A percentile compares a stretch with the other conserved stretches of the same genome.
phyloP scores from a whole-genome alignment of 2,113 vertebrate species.

The Equus quagga region DNA sequence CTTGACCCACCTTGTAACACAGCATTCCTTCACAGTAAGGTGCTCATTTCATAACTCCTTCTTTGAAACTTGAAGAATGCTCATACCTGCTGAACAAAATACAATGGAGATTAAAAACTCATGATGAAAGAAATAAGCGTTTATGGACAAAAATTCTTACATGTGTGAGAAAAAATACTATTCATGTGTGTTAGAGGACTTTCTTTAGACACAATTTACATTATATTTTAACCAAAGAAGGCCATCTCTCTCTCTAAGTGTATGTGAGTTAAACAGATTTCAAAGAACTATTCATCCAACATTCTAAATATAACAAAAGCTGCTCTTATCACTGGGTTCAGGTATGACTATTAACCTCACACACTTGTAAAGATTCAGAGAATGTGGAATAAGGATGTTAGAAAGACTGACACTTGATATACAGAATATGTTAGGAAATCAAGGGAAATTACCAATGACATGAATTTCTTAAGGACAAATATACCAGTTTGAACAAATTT shows the following conservation, averaged over 20 bases:
- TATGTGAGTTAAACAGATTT: background rate
- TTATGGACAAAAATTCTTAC: background rate
- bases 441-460: background rate
- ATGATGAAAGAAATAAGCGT: background rate
- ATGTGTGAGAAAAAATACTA: background rate
- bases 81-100: background rate
- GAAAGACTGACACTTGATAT: background rate
- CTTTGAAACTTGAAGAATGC: conserved; percentile 33
- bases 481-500: background rate
- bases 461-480: background rate
- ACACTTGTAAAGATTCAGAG: background rate
- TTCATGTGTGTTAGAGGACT: background rate
- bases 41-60: background rate
- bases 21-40: background rate
- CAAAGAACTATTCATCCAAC: background rate
- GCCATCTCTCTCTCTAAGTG: background rate
- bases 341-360: background rate
- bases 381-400: background rate
- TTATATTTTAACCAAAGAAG: background rate
- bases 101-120: background rate
- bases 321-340: background rate
- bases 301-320: background rate
- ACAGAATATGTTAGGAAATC: background rate
- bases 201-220: background rate
- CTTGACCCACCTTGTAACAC: background rate